phyloP scores from a whole-genome alignment of 2,113 vertebrate genomes.

The Echinops telfairi region DNA sequence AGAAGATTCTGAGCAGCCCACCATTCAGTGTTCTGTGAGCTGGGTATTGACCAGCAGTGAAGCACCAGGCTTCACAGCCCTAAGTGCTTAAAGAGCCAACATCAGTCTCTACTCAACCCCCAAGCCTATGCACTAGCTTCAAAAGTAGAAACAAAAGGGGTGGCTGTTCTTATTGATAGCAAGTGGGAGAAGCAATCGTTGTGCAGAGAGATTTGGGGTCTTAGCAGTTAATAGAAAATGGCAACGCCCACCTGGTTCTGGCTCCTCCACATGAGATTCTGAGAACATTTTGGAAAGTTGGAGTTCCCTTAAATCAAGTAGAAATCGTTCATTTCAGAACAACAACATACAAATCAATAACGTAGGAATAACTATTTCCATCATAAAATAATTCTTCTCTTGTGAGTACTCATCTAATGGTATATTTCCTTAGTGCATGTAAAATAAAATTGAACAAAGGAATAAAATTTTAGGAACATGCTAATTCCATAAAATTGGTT shows the following conservation, averaged over 20 bases:
- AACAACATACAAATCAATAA: neutral
- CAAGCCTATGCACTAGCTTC: slow-evolving; percentile 16
- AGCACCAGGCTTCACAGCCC: neutral
- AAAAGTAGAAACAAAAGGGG: slow-evolving; percentile 48
- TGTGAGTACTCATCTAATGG: neutral
- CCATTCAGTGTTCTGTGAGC: neutral
- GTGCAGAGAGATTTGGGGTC: slow-evolving; percentile 43
- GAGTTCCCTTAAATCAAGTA: neutral
- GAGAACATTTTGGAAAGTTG: neutral
- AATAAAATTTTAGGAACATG: slow-evolving; percentile 29
- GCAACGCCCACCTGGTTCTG: neutral
- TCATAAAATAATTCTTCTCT: slow-evolving; percentile 3
- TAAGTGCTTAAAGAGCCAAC: neutral
- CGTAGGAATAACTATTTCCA: neutral
- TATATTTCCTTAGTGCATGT: neutral
- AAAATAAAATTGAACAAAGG: slow-evolving; percentile 8
- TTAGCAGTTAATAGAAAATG: neutral
- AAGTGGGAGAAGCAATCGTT: slow-evolving; percentile 52
- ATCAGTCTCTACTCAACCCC: slow-evolving; percentile 5
- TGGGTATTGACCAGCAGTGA: neutral
- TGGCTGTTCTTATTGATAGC: slow-evolving; percentile 54
- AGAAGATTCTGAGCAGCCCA: neutral
- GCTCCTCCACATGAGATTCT: neutral
- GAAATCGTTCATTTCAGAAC: slow-evolving; percentile 25
- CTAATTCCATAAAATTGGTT: slow-evolving; percentile 35